Evolutionary conservation across 2,113 vertebrate species (phyloP).

Genomic region (Ascaphus truei): DNA sequence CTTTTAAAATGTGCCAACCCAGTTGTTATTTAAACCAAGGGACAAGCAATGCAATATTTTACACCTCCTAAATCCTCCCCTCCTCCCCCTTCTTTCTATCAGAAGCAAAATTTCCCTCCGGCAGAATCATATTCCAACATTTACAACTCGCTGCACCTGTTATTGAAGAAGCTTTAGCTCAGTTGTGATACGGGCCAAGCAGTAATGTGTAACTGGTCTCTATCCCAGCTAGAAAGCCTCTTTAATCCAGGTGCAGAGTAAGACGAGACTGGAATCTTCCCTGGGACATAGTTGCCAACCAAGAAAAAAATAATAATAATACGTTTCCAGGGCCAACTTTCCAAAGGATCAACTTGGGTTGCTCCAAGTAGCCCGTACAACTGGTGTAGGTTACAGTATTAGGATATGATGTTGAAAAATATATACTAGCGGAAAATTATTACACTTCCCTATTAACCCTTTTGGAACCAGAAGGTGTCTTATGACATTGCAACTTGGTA

Average conservation of each 20-base stretch:
- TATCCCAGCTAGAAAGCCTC: background rate
- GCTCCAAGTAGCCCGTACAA: no score
- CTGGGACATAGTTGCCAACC: background rate
- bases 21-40: conserved; percentile 26
- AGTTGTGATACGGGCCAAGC: background rate
- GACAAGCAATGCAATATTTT: conserved; percentile 5
- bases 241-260: background rate
- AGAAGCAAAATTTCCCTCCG: background rate
- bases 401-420: no score
- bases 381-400: no score
- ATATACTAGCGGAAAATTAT: no score
- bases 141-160: conserved; percentile 27
- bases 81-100: background rate
- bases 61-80: conserved; percentile 16
- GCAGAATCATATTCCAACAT: conserved; percentile 20
- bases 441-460: background rate
- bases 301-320: no score
- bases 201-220: background rate
- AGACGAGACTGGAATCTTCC: background rate
- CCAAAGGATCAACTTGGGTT: background rate
- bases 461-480: background rate
- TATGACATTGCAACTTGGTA: no score
- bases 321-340: background rate
- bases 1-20: conserved; percentile 17
- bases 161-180: conserved; percentile 3